phyloP scores from a whole-genome alignment of 2,797 vertebrate species.

The Rhyacichthys aspro region DNA sequence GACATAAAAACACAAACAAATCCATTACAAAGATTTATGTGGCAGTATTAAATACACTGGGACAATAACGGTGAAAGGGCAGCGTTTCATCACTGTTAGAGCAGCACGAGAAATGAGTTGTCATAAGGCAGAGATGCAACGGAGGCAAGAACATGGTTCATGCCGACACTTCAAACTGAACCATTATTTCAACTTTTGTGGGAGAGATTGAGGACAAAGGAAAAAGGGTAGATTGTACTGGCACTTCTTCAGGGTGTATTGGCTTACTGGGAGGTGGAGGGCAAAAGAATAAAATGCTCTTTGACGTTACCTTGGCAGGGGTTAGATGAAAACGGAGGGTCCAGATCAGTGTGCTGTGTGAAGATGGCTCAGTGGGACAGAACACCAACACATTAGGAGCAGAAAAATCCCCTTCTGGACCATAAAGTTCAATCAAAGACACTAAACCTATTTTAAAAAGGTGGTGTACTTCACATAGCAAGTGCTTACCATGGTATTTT shows the following conservation, averaged over 20 bases:
- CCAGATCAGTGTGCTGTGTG: conserved; percentile 34
- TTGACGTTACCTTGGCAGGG: conserved; percentile 63
- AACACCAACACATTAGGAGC: conserved; percentile 46
- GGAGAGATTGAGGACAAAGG: conserved; percentile 18
- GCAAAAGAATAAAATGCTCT: conserved; percentile 53
- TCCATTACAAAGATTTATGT: conserved; percentile 73
- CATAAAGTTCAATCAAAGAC: neutral
- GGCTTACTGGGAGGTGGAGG: conserved; percentile 28
- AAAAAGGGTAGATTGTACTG: conserved; percentile 8
- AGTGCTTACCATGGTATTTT: conserved; percentile 7
- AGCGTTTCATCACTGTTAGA: conserved; percentile 68
- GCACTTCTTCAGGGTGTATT: conserved; percentile 24
- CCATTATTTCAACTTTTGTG: conserved; percentile 57
- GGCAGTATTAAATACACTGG: conserved; percentile 63
- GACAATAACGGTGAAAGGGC: conserved; percentile 70
- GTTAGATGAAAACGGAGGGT: conserved; percentile 48
- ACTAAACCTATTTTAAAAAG: conserved; percentile 19
- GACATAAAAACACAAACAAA: conserved; percentile 74
- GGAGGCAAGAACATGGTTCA: conserved; percentile 41
- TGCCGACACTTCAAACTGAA: conserved; percentile 43
- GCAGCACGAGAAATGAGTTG: conserved; percentile 61
- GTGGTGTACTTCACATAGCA: neutral
- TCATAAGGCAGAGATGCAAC: conserved; percentile 54
- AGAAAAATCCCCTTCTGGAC: conserved; percentile 19
- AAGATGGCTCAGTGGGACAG: conserved; percentile 44